Base-by-base conservation (phyloP, 2,113 vertebrate species). In the Globicephala melas region DNA sequence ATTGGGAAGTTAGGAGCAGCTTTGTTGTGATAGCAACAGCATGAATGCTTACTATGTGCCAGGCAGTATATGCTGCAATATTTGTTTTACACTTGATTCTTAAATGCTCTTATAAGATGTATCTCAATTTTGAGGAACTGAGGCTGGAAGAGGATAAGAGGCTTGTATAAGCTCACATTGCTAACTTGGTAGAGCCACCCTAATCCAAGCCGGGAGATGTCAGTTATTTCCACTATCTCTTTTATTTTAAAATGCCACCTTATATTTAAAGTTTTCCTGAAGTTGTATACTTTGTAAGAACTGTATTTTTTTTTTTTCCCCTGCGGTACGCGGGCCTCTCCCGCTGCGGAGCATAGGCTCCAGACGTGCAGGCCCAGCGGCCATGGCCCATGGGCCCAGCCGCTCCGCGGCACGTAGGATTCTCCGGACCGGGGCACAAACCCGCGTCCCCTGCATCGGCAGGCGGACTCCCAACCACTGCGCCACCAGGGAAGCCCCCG, bases 161-260 rank as follows among this genome's bases (percentile, higher is more conserved):
- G 18, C 17, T 82, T 77, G 3, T 63, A n/a, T 83, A 63, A 90
- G 25, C 10, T 94, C 23, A 86, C 15, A n/a, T 60, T 89, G 31
- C 74, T 91, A 25, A 94, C 67, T 79, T 79, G n/a, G n/a, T 89
- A 92, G 55, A 83, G 50, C 70, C n/a, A 33, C 87, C 25, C 33
- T 44, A 38, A 4, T 73, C 55, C 58, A 55, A 53, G 55, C 33
- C 63, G 2, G 53, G 55, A 92, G 88, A 80, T 91, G 23, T 55
- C 67, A 36, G 58, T 94, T 91, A 82, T 36, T 89, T 85, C 73
- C 21, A 68, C 58, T 62, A 1, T 91, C 36, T 89, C 28, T 86
- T 76, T 96, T 85, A 67, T 89, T 94, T 95, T 47, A 21, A 96
- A 86, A 70, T 86, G 21, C 58, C 74, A 96, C n/a, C 76, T 96